Base-by-base conservation (phyloP, 2,113 vertebrate genomes). In the Plecturocebus donacophilus region DNA sequence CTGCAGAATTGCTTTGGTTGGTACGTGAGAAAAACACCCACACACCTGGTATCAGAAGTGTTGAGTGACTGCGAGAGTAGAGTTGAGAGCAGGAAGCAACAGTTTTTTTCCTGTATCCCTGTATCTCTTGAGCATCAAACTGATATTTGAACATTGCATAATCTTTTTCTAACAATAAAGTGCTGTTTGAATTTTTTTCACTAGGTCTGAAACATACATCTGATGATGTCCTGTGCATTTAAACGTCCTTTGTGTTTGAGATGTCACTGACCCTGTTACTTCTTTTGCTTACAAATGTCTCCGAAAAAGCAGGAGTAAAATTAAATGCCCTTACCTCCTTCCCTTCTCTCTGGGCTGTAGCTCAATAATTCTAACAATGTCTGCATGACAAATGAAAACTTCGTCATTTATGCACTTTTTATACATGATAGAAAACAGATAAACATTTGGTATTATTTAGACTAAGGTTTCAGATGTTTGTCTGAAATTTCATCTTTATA, bases 271-370 rank as follows among this genome's bases (percentile, higher is more conserved):
- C 49, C 35, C 1, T 73, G 35, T 73, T 49, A 42, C 82, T 94
- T 93, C 90, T 93, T 71, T 61, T 82, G 80, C 90, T 96, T 96
- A 86, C 76, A 96, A 89, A 97, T 92, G 64, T 89, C 47, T 20
- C 30, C 30, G 75, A 38, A 93, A 95, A 96, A 52, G 42, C 71
- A 94, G 79, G 30, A 87, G 27, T 87, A 68, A 87, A 90, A 58
- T 9, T 77, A 76, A 92, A 68, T n/a, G 64, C 5, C 61, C 54
- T 77, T 68, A 12, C 20, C 19, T 73, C 25, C 25, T 70, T n/a
- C 14, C 23, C 23, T 80, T 94, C 61, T 81, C 79, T 87, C 52
- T 5, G 35, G 49, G 35, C 75, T 85, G 4, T 16, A 3, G 54
- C 52, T 94, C 2, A 0, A 23, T 27, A 66, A 94, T 73, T 76